A percentile compares a stretch with the other conserved stretches of the same genome.
Evolutionary conservation across 92 coral and sea anemone species (phyloP).

Genomic region (Desmophyllum pertusum): DNA sequence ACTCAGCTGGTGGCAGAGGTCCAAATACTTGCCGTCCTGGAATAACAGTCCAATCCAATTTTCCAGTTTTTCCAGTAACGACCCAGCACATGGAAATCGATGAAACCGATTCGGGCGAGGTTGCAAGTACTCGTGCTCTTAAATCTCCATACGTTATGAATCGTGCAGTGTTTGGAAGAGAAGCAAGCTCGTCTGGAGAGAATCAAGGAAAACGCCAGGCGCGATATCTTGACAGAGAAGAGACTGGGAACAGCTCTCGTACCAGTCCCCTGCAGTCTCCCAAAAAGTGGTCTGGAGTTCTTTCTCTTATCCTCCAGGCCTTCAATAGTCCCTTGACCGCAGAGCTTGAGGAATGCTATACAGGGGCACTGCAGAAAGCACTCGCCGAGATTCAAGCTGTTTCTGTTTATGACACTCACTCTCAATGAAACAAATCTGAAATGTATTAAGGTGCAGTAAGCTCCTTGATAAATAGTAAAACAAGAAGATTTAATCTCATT

Average conservation of each 20-base stretch:
- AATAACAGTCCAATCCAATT: background rate
- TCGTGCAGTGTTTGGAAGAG: background rate
- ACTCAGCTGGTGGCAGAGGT: background rate
- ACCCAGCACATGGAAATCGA: background rate
- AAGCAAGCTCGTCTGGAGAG: background rate
- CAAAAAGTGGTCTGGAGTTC: constrained; percentile 14
- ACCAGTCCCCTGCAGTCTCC: background rate
- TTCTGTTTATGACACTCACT: too few species aligned
- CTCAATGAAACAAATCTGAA: too few species aligned
- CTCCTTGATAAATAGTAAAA: too few species aligned
- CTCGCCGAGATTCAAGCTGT: constrained; percentile 11
- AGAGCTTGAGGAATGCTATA: constrained; percentile 23
- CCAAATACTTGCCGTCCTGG: background rate
- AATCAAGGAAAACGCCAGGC: background rate
- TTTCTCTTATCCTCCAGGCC: constrained; percentile 29
- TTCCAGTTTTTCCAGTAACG: background rate
- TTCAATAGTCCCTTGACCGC: constrained; percentile 4
- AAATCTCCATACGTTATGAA: background rate
- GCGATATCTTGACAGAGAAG: background rate
- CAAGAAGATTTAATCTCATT: too few species aligned
- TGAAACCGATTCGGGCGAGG: background rate
- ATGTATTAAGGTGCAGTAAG: too few species aligned
- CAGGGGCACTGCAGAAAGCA: background rate
- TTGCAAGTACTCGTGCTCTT: background rate
- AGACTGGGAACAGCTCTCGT: background rate